Evolutionary conservation across 2,113 vertebrate species (phyloP), one percentile per base, ranked within the genome.

Genomic region (Globicephala melas): DNA sequence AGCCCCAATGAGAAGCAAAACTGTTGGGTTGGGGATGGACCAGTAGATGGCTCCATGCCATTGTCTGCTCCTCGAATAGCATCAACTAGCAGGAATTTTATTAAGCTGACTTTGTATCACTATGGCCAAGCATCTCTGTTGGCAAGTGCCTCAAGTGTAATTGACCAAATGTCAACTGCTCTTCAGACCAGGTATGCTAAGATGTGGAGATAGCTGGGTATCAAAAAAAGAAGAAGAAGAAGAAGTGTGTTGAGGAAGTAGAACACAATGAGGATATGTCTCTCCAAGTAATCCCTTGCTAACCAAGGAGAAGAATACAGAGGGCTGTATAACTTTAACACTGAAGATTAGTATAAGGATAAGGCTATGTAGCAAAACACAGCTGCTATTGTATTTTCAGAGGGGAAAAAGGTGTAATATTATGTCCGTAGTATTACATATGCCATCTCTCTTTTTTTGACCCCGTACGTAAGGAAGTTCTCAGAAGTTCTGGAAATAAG

Each of bases 1-100:
- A 95, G 94, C 8, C 20, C 60, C 65, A 81, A 58, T 79, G 23
- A 36, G 85, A 97, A 95, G 41, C 23, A 93, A 94, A 95, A 28
- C 21, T 94, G 12, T 82, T 41, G 20, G 62, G 62, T 20, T 86
- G 60, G 25, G 38, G 26, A 81, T 60, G 44, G 60, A 88, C 84
- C 25, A 36, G 53, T 44, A 12, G 6, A 87, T 88, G 63, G 73
- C 63, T 83, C 76, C 41, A 41, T 63, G 55, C 33, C 79, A 44
- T 11, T 17, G 15, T 41, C 53, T 90, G 17, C 21, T 94, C 53
- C 87, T 84, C 58, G 74, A 55, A 83, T 71, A 84, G 25, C 20
- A 38, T 65, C 7, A 8, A 26, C 26, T 41, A 36, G 50, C 18
- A 53, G 55, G 26, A 84, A 65, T 13, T 88, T 84, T 81, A 68